Evolutionary conservation across 2,888 invertebrate species (phyloP), one percentile per base, ranked within the genome.

Genomic region (Uloborus plumipes): DNA sequence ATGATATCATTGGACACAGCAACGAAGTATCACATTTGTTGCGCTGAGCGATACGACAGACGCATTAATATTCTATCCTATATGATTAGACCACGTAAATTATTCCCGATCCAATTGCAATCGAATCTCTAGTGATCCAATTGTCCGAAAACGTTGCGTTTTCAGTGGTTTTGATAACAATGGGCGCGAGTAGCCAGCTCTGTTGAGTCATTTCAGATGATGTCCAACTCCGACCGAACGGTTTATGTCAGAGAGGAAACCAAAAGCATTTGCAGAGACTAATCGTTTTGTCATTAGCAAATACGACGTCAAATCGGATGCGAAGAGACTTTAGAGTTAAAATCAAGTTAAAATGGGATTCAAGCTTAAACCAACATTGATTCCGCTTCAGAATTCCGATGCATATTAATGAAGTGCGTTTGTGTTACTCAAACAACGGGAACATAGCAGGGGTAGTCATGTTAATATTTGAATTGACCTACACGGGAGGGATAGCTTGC

Each of bases 31-130:
- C 76, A 69, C 62, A 76, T 76, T 76, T 69, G 69, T 55, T 76
- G 62, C 75, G 50, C 75, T 59, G n/a, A 49, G 47, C 49, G 66
- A 50, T 62, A 61, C 70, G 69, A 62, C 69, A 62, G 69, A 53
- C 13, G 69, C 69, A 76, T 76, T 76, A 76, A 69, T 76, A 76
- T 70, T 67, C 69, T 26, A 47, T 49, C 39, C 61, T 20, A n/a
- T 62, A 62, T 76, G 76, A 76, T 76, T 76, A 62, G 69, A 69
- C 53, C 39, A 51, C 39, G 76, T 69, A 62, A 76, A 69, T 69
- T 76, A 76, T 76, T 31, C 62, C 51, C 62, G 59, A 39, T 76
- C 22, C 69, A 69, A 69, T 76, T 69, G 59, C 76, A 76, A 69
- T 76, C 62, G 76, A 62, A 62, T 69, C 70, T 53, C 62, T 66